phyloP scores from a whole-genome alignment of 2,888 invertebrate genomes.

The Leptinotarsa peninsularis region DNA sequence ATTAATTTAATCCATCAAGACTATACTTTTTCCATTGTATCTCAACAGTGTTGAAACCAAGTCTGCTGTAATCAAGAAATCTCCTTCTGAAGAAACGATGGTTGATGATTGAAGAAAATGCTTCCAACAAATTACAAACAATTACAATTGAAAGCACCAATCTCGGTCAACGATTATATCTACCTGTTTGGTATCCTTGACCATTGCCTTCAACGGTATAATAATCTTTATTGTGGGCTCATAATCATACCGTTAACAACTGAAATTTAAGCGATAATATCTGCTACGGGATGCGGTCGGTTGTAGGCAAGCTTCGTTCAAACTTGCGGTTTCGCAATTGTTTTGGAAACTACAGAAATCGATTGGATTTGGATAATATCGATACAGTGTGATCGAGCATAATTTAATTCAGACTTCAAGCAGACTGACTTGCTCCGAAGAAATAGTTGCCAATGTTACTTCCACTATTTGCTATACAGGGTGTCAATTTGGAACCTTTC shows the following conservation, averaged over 20 bases:
- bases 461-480: too few species aligned
- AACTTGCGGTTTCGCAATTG: neutral
- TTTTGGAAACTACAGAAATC: slow-evolving; percentile 3
- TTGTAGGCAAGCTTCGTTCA: slow-evolving; percentile 4
- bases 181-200: slow-evolving; percentile 20
- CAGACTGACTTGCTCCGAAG: neutral
- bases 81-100: too few species aligned
- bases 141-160: neutral
- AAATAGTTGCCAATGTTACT: too few species aligned
- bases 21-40: too few species aligned
- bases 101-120: neutral
- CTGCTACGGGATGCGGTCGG: slow-evolving; percentile 12
- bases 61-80: too few species aligned
- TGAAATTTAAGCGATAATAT: slow-evolving; percentile 21
- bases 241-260: slow-evolving; percentile 20
- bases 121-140: neutral
- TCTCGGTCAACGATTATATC: slow-evolving; percentile 18
- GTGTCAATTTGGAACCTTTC: too few species aligned
- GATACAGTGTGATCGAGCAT: neutral
- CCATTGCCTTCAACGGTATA: slow-evolving; percentile 22
- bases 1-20: too few species aligned
- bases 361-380: neutral
- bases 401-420: neutral
- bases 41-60: too few species aligned
- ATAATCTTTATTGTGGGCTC: slow-evolving; percentile 18